Evolutionary conservation across 1,140 invertebrate genomes (phyloP), one percentile per base, ranked within the genome.

Genomic region (Cepaea nemoralis): DNA sequence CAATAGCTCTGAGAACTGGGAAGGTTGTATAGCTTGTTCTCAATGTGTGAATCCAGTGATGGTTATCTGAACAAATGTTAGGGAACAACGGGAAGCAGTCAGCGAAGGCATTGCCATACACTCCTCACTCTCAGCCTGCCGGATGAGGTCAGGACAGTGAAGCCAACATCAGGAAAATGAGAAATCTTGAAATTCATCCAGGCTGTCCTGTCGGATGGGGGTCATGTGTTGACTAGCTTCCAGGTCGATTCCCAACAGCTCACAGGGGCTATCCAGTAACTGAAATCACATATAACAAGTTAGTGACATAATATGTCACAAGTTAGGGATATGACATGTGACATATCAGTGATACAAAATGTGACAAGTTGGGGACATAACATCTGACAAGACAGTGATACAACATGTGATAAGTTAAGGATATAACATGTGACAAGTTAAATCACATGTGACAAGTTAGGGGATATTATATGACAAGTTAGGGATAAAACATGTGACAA

Each of bases 111-210:
- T 22, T 19, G 1, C 10, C 22, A 79, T 2, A 66, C 63, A 24
- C 19, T 24, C 27, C 24, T 14, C n/a, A 33, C 0, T 71, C 0
- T 63, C 33, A 35, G 1, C 27, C 27, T 31, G n/a, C 22, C 19
- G 55, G 22, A 0, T 33, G 0, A 16, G 33, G 8, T 27, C 22
- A 27, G 10, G 37, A 31, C 1, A n/a, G n/a, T 50, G 33, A 24
- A 50, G 22, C 10, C 2, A 67, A 45, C 40, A 73, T 69, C 31
- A 70, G 12, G 69, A 77, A 76, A 77, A 85, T n/a, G 80, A 82
- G 74, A 85, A 86, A 66, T 88, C 87, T 12, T 76, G 83, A 40
- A 88, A 82, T 45, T 84, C 85, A 80, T 88, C 87, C 22, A 88
- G 73, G 83, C 83, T 88, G 79, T 87, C 86, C 33, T 86, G 86